Conservation (phyloP, 2,888 invertebrate species). For the Autographa pulchrina region DNA sequence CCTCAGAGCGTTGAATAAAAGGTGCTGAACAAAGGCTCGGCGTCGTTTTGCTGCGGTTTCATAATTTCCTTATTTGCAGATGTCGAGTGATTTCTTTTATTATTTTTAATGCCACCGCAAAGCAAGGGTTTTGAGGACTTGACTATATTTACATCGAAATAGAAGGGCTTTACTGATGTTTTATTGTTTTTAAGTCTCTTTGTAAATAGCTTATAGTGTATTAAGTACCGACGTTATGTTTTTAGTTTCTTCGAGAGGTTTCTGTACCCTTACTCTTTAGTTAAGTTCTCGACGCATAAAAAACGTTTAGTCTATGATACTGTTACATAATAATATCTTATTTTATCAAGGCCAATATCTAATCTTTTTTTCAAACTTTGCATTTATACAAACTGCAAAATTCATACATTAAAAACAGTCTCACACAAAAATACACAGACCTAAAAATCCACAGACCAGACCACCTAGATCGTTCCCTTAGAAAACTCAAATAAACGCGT, state of each 20-base stretch:
- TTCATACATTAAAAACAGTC: not conserved
- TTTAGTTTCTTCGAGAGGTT: no score
- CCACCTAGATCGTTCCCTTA: slow-evolving; percentile 36
- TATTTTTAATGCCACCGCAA: slow-evolving; percentile 70
- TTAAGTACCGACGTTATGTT: no score
- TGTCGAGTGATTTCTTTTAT: slow-evolving; percentile 75
- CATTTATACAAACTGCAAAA: not conserved
- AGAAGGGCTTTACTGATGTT: slow-evolving; percentile 40
- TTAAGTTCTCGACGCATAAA: no score
- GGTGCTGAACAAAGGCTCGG: slow-evolving; percentile 79
- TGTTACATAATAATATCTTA: no score
- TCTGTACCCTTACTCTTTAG: no score
- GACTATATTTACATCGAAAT: slow-evolving; percentile 75
- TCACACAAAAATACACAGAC: not conserved
- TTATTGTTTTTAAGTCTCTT: not conserved
- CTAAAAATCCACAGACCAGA: slow-evolving; percentile 26
- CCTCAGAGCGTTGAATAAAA: slow-evolving; percentile 78
- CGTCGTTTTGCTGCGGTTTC: slow-evolving; percentile 77
- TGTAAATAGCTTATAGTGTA: no score
- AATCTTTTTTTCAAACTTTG: no score
- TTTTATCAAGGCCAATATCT: no score
- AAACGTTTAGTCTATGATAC: no score
- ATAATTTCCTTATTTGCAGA: slow-evolving; percentile 86
- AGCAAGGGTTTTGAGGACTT: slow-evolving; percentile 61
- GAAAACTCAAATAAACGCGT: slow-evolving; percentile 54